phyloP scores from a whole-genome alignment of 2,888 invertebrate species.

The Habrosyne pyritoides region DNA sequence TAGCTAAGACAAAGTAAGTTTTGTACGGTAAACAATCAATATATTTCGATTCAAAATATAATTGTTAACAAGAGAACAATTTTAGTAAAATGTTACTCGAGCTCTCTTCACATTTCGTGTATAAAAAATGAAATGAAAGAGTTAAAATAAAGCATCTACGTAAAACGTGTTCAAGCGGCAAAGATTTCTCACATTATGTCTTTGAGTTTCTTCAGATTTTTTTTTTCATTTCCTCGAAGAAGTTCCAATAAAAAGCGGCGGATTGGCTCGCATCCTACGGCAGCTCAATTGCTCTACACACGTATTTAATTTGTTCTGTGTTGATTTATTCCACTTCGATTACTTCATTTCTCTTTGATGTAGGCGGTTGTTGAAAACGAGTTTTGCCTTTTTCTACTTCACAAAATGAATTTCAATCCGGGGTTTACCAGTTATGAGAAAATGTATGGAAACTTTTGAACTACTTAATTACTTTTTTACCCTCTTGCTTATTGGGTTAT shows the following conservation, averaged over 20 bases:
- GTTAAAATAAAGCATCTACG: slow-evolving; percentile 52
- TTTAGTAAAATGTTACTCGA: slow-evolving; percentile 28
- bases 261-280: slow-evolving; percentile 51
- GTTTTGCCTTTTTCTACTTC: slow-evolving; percentile 37
- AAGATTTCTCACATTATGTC: slow-evolving; percentile 44
- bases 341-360: slow-evolving; percentile 63
- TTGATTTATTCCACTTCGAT: slow-evolving; percentile 70
- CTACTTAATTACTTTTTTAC: neutral
- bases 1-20: no score
- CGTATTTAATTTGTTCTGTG: slow-evolving; percentile 71
- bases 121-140: slow-evolving; percentile 37
- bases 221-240: slow-evolving; percentile 56
- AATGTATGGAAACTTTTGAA: neutral
- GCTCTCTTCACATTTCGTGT: slow-evolving; percentile 20
- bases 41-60: no score
- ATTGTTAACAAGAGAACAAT: neutral
- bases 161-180: slow-evolving; percentile 38
- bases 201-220: slow-evolving; percentile 38
- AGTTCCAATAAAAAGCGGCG: slow-evolving; percentile 45
- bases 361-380: slow-evolving; percentile 46
- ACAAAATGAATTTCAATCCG: slow-evolving; percentile 16
- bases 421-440: neutral
- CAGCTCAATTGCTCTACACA: slow-evolving; percentile 61
- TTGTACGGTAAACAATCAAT: no score
- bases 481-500: neutral